Conservation (phyloP, 1,140 invertebrate species). For the Lethocerus indicus region DNA sequence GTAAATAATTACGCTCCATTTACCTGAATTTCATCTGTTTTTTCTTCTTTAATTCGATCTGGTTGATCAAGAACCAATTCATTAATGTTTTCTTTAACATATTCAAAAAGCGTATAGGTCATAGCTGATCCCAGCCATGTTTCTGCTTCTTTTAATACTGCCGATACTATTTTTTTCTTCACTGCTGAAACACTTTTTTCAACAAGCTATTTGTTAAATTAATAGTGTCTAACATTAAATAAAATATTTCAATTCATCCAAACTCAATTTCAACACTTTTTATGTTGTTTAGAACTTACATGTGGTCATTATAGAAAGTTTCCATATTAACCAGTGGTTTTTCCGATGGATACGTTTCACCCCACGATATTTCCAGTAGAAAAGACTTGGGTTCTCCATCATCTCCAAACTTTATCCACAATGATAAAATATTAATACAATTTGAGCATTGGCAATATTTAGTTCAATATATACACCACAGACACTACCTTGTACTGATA, state of each 20-base stretch:
- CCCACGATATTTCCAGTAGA: slow-evolving; percentile 75
- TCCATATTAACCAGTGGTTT: slow-evolving; percentile 70
- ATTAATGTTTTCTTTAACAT: slow-evolving; percentile 62
- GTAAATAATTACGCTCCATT: not conserved
- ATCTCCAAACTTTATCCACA: slow-evolving; percentile 58
- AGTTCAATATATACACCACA: no score
- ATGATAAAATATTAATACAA: no score
- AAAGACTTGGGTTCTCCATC: slow-evolving; percentile 66
- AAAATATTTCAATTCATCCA: not conserved
- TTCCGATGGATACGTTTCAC: slow-evolving; percentile 64
- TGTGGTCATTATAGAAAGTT: slow-evolving; percentile 83
- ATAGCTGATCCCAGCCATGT: slow-evolving; percentile 75
- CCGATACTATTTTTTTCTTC: slow-evolving; percentile 49
- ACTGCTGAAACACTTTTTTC: slow-evolving; percentile 32
- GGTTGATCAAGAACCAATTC: slow-evolving; percentile 54
- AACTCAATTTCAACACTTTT: not conserved
- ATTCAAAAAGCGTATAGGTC: slow-evolving; percentile 90
- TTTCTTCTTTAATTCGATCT: slow-evolving; percentile 22
- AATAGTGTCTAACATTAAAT: not conserved
- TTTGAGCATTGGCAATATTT: no score
- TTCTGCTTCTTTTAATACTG: slow-evolving; percentile 50
- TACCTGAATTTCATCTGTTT: not conserved
- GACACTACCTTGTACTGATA: slow-evolving; percentile 87
- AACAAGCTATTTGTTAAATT: not conserved
- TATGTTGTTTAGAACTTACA: slow-evolving; percentile 43